Conservation (phyloP, 2,113 vertebrate species). For the Cynopterus brachyotis region DNA sequence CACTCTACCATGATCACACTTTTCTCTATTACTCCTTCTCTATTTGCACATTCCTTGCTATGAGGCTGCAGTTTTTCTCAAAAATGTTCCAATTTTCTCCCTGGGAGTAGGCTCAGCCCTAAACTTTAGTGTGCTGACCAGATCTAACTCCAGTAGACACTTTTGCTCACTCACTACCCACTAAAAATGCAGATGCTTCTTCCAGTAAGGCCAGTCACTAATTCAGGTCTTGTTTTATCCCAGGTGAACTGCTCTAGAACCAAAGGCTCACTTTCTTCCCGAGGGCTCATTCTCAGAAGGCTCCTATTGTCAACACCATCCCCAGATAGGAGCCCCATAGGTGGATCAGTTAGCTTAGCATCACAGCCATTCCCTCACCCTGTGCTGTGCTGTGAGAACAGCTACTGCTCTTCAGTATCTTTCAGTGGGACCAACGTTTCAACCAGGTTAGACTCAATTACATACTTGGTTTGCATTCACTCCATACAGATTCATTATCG, state of each 20-base stretch:
- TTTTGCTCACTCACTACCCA: background rate
- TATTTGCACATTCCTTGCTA: background rate
- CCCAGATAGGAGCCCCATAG: background rate
- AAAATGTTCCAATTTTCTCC: background rate
- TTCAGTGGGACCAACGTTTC: background rate
- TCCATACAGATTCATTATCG: background rate
- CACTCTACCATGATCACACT: background rate
- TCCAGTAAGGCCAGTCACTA: background rate
- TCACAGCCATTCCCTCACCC: background rate
- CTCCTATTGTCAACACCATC: background rate
- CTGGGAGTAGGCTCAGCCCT: background rate
- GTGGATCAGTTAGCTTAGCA: background rate
- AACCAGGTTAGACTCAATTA: background rate
- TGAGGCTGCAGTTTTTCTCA: background rate
- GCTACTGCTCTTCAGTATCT: background rate
- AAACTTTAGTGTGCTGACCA: background rate
- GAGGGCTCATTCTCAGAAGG: background rate
- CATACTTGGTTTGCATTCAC: background rate
- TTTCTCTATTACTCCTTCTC: background rate
- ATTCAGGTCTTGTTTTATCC: background rate
- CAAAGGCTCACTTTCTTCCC: background rate
- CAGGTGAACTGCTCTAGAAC: background rate
- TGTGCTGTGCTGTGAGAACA: background rate
- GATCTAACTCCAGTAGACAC: fast-evolving
- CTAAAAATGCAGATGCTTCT: background rate